Conservation (phyloP, 2,888 invertebrate species). For the Sinohyriopsis cumingii region DNA sequence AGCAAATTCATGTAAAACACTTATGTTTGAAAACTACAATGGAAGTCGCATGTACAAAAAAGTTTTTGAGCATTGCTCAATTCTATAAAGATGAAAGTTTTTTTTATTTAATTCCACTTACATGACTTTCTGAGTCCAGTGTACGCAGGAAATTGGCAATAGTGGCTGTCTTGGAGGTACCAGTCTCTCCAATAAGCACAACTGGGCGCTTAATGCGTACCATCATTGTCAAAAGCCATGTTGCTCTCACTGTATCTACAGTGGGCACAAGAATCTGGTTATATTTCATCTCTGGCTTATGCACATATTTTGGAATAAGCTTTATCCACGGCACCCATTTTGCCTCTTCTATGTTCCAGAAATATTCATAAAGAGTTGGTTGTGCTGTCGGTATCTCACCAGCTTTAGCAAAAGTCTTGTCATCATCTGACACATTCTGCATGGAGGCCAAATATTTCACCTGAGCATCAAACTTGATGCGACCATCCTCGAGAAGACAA, state of each 20-base stretch:
- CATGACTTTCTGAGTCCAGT: slow-evolving; percentile 77
- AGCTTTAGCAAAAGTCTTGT: slow-evolving; percentile 65
- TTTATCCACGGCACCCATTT: slow-evolving; percentile 90
- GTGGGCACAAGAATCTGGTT: slow-evolving; percentile 92
- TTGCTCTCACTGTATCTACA: slow-evolving; percentile 86
- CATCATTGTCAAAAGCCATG: slow-evolving; percentile 81
- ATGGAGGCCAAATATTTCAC: slow-evolving; percentile 82
- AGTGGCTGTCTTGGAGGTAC: slow-evolving; percentile 93
- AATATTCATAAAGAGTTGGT: slow-evolving; percentile 87
- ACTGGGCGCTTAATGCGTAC: slow-evolving; percentile 85
- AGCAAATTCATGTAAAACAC: too few species aligned
- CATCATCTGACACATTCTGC: slow-evolving; percentile 79
- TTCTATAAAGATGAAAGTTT: too few species aligned
- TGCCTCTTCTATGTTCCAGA: slow-evolving; percentile 79
- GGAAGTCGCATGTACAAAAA: background rate
- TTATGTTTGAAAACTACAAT: too few species aligned
- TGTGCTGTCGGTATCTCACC: slow-evolving; percentile 83
- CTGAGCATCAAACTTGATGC: slow-evolving; percentile 84
- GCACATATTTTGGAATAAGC: slow-evolving; percentile 84
- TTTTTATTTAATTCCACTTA: slow-evolving; percentile 70
- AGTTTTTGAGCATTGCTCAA: background rate
- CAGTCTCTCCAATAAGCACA: slow-evolving; percentile 90
- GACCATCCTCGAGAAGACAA: slow-evolving; percentile 80
- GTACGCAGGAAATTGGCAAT: slow-evolving; percentile 85
- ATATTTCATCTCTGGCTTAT: slow-evolving; percentile 81